phyloP scores from a whole-genome alignment of 2,797 vertebrate genomes.

The Anabas testudineus region DNA sequence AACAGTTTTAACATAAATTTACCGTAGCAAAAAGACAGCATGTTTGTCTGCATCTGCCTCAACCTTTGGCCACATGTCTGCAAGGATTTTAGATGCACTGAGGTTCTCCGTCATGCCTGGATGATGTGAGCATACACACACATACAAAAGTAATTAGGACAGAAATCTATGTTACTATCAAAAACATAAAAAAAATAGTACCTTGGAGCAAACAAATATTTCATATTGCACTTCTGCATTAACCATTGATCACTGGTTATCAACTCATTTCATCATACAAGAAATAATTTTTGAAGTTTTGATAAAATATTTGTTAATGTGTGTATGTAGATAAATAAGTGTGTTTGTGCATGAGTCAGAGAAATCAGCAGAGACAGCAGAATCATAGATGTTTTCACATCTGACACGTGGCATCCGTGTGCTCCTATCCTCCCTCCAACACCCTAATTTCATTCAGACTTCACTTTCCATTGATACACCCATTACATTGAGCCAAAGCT shows the following conservation, averaged over 20 bases:
- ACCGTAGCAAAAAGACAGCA: constrained; percentile 88
- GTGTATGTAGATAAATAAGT: constrained; percentile 17
- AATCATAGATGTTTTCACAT: constrained; percentile 36
- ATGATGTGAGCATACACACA: constrained; percentile 30
- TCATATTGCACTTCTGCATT: constrained; percentile 39
- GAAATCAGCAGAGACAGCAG: constrained; percentile 27
- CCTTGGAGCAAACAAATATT: constrained; percentile 14
- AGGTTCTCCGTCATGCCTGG: constrained; percentile 89
- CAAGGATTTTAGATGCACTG: constrained; percentile 81
- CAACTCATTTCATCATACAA: constrained; percentile 31
- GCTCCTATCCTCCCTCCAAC: constrained; percentile 19
- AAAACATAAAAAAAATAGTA: constrained; percentile 38
- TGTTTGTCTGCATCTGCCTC: constrained; percentile 85
- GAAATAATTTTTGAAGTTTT: constrained; percentile 24
- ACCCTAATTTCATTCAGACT: too few relatives aligned
- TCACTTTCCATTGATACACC: constrained; percentile 39
- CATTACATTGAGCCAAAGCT: constrained; percentile 32
- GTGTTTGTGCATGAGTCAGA: constrained; percentile 3
- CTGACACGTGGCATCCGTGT: constrained; percentile 30
- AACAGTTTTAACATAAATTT: constrained; percentile 55
- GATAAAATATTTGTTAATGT: constrained; percentile 26
- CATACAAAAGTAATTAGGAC: constrained; percentile 18
- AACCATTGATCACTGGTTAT: constrained; percentile 31
- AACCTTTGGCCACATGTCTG: constrained; percentile 84
- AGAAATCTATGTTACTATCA: constrained; percentile 47